Conservation (phyloP, 2,113 vertebrate genomes). For the Solenodon paradoxus region DNA sequence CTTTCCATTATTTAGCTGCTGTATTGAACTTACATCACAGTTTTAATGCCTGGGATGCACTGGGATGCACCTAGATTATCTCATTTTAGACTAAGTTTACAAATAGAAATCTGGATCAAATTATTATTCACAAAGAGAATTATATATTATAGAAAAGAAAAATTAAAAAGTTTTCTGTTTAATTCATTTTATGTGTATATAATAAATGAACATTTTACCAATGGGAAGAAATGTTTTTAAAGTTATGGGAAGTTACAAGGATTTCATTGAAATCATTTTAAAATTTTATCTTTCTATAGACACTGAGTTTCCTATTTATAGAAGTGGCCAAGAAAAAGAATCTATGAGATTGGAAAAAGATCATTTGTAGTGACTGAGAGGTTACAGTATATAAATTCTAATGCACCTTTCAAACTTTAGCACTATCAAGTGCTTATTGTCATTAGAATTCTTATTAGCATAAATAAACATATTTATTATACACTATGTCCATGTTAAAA, state of each 20-base stretch:
- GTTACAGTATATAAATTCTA: background rate
- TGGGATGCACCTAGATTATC: no score
- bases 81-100: background rate
- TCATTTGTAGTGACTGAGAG: background rate
- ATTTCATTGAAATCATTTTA: no score
- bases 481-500: background rate
- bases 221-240: background rate
- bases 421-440: background rate
- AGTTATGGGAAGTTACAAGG: background rate
- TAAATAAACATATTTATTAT: background rate
- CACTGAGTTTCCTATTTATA: background rate
- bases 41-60: no score
- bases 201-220: background rate
- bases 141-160: background rate
- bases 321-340: background rate
- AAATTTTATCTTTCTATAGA: background rate
- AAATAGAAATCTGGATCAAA: background rate
- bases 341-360: background rate
- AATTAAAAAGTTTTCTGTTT: no score
- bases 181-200: background rate
- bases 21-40: background rate
- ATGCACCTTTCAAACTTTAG: background rate
- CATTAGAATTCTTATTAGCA: background rate
- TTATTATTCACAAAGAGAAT: background rate
- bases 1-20: background rate